phyloP scores from a whole-genome alignment of 1,140 invertebrate species.

The Brachionus manjavacas region DNA sequence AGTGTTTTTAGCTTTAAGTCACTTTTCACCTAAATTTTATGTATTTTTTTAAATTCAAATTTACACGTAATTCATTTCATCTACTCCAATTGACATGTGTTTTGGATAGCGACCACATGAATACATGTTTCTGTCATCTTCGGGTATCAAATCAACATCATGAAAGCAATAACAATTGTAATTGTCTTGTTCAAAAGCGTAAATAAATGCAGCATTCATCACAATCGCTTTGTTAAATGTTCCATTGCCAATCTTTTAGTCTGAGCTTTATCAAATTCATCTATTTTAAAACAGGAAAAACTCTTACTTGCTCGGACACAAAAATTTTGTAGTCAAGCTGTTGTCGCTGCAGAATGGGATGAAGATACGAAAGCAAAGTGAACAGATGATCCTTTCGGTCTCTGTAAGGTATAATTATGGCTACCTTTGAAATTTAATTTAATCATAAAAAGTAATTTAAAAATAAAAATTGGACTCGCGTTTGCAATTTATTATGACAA shows the following conservation, averaged over 20 bases:
- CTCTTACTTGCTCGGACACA: constrained; percentile 74
- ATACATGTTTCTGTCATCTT: constrained; percentile 45
- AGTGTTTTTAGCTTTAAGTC: no score
- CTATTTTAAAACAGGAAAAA: background rate
- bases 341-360: constrained; percentile 80
- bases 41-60: background rate
- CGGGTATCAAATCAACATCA: constrained; percentile 73
- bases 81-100: constrained; percentile 56
- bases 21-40: background rate
- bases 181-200: constrained; percentile 62
- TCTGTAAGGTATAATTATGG: constrained; percentile 80
- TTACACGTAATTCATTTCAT: constrained; percentile 67
- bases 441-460: background rate
- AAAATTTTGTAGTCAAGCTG: constrained; percentile 83
- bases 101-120: constrained; percentile 77
- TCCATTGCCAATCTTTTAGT: constrained; percentile 69
- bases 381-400: constrained; percentile 73
- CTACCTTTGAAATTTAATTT: constrained; percentile 61
- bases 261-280: background rate
- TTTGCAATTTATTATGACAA: background rate
- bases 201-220: constrained; percentile 44
- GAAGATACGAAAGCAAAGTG: constrained; percentile 78
- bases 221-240: constrained; percentile 58
- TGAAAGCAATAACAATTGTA: constrained; percentile 88
- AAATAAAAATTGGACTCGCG: background rate